Conservation (phyloP, 2,797 vertebrate genomes). For the Bufotes viridis region DNA sequence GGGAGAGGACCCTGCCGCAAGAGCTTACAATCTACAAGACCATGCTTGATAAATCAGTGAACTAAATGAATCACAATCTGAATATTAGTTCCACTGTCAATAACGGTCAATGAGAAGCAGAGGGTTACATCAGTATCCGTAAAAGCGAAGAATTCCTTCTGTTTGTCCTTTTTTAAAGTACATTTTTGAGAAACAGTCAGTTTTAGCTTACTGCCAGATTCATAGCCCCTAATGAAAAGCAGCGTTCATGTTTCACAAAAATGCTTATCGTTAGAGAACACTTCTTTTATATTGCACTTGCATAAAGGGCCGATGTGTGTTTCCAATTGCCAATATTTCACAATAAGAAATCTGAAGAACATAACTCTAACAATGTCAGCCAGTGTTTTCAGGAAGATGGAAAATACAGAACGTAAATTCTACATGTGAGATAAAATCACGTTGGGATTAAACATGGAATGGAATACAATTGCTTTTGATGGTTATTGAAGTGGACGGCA, state of each 20-base stretch:
- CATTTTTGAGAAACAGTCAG: not conserved
- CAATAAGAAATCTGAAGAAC: conserved; percentile 33
- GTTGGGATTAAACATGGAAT: conserved; percentile 16
- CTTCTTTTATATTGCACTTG: conserved; percentile 36
- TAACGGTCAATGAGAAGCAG: not conserved
- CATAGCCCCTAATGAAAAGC: conserved; percentile 51
- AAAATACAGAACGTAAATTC: conserved; percentile 37
- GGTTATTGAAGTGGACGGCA: conserved; percentile 14
- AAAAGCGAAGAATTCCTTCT: not conserved
- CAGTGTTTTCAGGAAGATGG: conserved; percentile 28
- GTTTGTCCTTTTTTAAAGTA: not conserved
- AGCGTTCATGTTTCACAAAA: conserved; percentile 38
- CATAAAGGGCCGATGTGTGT: conserved; percentile 36
- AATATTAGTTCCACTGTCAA: not conserved
- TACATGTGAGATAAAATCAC: conserved; percentile 41
- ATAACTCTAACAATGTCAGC: conserved; percentile 25
- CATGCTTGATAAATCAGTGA: not conserved
- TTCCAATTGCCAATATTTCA: conserved; percentile 50
- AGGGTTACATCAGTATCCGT: too few species aligned
- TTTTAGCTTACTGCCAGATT: conserved; percentile 15
- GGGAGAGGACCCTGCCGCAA: too few species aligned
- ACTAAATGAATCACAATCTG: not conserved
- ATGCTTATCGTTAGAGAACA: conserved; percentile 46
- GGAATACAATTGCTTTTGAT: conserved; percentile 10
- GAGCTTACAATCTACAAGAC: too few species aligned